phyloP scores from a whole-genome alignment of 2,797 vertebrate species.

The Danio tinwini region DNA sequence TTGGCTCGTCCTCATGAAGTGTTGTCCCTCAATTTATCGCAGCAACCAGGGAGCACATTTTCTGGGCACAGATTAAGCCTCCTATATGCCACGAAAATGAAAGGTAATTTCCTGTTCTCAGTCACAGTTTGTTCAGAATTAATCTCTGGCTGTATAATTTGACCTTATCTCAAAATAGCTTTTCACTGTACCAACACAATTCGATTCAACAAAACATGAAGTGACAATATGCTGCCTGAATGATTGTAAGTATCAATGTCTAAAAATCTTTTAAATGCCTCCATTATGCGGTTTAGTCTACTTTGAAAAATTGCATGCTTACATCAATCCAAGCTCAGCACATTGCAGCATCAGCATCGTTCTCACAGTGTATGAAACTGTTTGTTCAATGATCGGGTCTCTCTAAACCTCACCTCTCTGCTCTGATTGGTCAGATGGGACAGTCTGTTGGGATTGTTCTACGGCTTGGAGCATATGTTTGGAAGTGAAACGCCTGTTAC shows the following conservation, averaged over 20 bases:
- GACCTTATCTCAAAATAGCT: neutral
- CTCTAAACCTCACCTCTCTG: too few relatives aligned
- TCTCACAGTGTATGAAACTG: too few relatives aligned
- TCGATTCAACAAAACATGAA: neutral
- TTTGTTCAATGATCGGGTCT: too few relatives aligned
- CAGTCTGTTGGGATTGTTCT: too few relatives aligned
- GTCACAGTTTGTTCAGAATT: conserved; percentile 22
- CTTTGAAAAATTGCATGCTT: too few relatives aligned
- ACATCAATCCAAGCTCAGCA: too few relatives aligned
- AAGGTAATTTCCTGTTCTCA: conserved; percentile 36
- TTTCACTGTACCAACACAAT: neutral
- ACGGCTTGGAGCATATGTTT: too few relatives aligned
- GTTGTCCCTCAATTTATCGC: conserved; percentile 41
- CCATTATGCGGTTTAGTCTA: neutral
- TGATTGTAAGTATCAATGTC: neutral
- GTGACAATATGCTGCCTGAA: neutral
- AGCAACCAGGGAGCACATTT: conserved; percentile 40
- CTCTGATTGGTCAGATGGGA: too few relatives aligned
- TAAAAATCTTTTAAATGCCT: neutral
- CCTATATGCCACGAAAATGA: conserved; percentile 9
- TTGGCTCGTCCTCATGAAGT: conserved; percentile 44
- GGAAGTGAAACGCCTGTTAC: too few relatives aligned
- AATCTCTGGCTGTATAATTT: conserved; percentile 1
- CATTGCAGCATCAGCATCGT: too few relatives aligned
- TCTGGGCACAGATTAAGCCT: conserved; percentile 36